Evolutionary conservation across 2,113 vertebrate genomes (phyloP).

Genomic region (Grammomys surdaster): DNA sequence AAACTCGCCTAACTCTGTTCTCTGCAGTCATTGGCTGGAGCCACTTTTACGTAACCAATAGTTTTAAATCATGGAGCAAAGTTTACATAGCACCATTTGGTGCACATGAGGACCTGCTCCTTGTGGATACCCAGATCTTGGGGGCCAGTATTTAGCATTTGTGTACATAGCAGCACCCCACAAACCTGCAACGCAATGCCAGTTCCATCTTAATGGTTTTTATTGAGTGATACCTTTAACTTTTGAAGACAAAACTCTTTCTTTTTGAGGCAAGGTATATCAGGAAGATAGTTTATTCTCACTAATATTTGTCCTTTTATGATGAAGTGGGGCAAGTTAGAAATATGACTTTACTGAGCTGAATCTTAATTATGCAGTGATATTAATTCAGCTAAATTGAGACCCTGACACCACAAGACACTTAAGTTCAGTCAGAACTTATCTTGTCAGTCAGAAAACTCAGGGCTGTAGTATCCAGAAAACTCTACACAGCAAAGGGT

Average conservation of each 20-base stretch:
- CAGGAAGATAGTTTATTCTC: background rate
- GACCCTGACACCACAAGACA: background rate
- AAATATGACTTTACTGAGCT: background rate
- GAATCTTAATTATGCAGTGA: constrained; percentile 9
- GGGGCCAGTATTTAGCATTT: too few relatives aligned
- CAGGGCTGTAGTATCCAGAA: background rate
- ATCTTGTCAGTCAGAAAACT: background rate
- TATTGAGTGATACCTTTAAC: background rate
- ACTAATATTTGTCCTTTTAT: background rate
- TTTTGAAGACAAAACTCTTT: constrained; percentile 18
- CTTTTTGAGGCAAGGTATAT: background rate
- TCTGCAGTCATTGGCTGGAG: too few relatives aligned
- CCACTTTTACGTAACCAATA: too few relatives aligned
- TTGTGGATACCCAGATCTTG: too few relatives aligned
- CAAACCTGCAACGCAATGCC: background rate
- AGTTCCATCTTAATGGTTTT: background rate
- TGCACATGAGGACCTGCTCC: too few relatives aligned
- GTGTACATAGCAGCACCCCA: too few relatives aligned
- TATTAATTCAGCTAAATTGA: constrained; percentile 16
- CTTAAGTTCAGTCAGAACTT: constrained; percentile 30
- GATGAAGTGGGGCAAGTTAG: background rate
- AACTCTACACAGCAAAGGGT: background rate
- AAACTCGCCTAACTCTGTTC: too few relatives aligned
- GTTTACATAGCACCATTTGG: too few relatives aligned
- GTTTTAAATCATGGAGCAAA: too few relatives aligned